phyloP scores from a whole-genome alignment of 2,113 vertebrate genomes.

The Redunca redunca region DNA sequence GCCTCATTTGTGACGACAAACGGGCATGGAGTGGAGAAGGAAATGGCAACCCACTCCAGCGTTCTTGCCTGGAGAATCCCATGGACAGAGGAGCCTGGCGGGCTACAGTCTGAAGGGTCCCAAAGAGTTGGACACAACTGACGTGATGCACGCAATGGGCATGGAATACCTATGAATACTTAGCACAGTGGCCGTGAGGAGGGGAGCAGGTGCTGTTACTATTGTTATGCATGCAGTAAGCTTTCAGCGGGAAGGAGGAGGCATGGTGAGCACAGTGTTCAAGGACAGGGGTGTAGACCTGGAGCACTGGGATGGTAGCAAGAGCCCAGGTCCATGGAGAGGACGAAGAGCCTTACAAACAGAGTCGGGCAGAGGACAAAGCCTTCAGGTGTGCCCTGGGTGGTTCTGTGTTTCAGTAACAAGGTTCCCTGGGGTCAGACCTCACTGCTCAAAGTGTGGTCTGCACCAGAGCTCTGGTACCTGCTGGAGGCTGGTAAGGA shows the following conservation, averaged over 20 bases:
- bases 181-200: fast-evolving
- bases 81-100: not conserved
- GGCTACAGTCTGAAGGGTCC: not conserved
- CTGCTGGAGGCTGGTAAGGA: not conserved
- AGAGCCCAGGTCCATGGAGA: not conserved
- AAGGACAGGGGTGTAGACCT: not conserved
- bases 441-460: not conserved
- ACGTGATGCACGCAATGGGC: not conserved
- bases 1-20: not conserved
- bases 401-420: not conserved
- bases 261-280: not conserved
- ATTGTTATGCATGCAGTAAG: not conserved
- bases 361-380: fast-evolving
- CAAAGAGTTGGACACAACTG: not conserved
- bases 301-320: not conserved
- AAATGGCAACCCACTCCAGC: not conserved
- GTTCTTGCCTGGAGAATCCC: not conserved
- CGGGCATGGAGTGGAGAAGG: not conserved
- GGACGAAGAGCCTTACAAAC: not conserved
- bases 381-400: not conserved
- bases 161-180: not conserved
- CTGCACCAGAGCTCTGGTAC: not conserved
- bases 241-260: not conserved
- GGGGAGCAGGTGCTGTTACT: too few species aligned
- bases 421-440: too few species aligned